phyloP scores from a whole-genome alignment of 1,140 invertebrate species.

The Neocloeon triangulifer region DNA sequence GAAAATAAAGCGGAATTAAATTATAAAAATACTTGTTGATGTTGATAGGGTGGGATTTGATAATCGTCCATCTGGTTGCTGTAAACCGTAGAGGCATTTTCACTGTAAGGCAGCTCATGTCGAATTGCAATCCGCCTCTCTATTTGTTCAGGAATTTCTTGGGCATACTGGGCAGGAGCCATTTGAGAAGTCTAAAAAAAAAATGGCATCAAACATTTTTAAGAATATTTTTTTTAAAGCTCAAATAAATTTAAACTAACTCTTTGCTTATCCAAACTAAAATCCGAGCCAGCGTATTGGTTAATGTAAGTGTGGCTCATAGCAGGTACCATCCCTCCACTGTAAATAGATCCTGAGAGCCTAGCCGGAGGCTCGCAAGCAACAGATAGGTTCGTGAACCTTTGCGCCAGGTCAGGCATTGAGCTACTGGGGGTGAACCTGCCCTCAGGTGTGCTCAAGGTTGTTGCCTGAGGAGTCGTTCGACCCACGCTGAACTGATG shows the following conservation, averaged over 20 bases:
- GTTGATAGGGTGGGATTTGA: constrained; percentile 9
- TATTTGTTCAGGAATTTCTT: too few relatives aligned
- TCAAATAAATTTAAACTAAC: too few relatives aligned
- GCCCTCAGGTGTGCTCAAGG: constrained; percentile 48
- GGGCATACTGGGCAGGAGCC: too few relatives aligned
- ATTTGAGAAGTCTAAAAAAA: too few relatives aligned
- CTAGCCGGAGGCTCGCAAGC: constrained; percentile 13
- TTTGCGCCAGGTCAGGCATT: constrained; percentile 46
- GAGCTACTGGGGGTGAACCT: constrained; percentile 60
- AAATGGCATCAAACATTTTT: too few relatives aligned
- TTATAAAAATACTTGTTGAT: constrained; percentile 7
- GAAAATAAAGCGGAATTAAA: too few relatives aligned
- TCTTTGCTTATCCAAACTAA: constrained; percentile 23
- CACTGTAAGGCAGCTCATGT: constrained; percentile 7
- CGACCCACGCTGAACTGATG: constrained; percentile 36
- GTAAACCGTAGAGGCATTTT: constrained; percentile 8
- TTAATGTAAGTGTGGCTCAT: constrained; percentile 32
- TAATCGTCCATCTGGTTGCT: constrained; percentile 9
- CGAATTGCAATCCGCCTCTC: constrained; percentile 4
- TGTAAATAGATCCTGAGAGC: constrained; percentile 20
- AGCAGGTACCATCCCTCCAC: constrained; percentile 21
- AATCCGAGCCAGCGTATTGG: constrained; percentile 29
- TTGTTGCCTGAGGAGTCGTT: constrained; percentile 31
- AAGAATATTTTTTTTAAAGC: too few relatives aligned
- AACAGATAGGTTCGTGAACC: constrained; percentile 40